Percentiles rank a stretch among this genome's conserved stretches.
phyloP scores from a whole-genome alignment of 2,888 invertebrate genomes.

The Drosophila prolongata region DNA sequence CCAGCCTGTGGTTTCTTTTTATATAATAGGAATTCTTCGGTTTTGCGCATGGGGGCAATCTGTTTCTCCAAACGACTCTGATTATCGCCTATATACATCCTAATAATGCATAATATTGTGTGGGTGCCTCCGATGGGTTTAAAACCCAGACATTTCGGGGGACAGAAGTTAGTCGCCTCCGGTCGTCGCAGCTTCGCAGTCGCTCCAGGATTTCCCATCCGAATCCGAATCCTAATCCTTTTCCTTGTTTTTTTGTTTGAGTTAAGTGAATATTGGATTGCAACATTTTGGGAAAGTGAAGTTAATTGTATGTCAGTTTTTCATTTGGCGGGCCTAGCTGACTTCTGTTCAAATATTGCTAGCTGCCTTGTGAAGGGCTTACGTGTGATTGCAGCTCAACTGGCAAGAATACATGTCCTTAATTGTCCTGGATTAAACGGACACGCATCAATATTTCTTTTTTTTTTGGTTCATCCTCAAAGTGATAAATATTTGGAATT shows the following conservation, averaged over 20 bases:
- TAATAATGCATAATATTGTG: conserved; percentile 10
- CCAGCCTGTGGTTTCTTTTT: conserved; percentile 2
- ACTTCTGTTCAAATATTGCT: conserved; percentile 73
- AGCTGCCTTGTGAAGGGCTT: conserved; percentile 85
- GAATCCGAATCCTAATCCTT: neutral
- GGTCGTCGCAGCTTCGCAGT: conserved; percentile 4
- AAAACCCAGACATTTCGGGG: conserved; percentile 3
- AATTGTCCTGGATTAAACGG: neutral
- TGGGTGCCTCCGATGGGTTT: conserved; percentile 4
- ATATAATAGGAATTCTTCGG: conserved; percentile 6
- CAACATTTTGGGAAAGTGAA: neutral
- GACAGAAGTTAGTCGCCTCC: conserved; percentile 21
- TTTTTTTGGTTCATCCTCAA: neutral
- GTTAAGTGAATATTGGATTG: neutral
- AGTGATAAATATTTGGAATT: neutral
- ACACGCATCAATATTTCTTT: neutral
- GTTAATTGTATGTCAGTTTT: conserved; percentile 82
- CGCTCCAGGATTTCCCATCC: neutral
- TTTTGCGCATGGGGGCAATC: conserved; percentile 12
- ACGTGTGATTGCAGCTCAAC: conserved; percentile 81
- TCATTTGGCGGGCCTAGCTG: conserved; percentile 84
- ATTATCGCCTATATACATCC: conserved; percentile 22
- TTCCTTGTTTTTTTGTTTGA: neutral
- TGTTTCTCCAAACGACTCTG: neutral
- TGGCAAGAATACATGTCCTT: neutral